Evolutionary conservation across 1,140 invertebrate genomes (phyloP).

Genomic region (Druon quercuslanigerum): DNA sequence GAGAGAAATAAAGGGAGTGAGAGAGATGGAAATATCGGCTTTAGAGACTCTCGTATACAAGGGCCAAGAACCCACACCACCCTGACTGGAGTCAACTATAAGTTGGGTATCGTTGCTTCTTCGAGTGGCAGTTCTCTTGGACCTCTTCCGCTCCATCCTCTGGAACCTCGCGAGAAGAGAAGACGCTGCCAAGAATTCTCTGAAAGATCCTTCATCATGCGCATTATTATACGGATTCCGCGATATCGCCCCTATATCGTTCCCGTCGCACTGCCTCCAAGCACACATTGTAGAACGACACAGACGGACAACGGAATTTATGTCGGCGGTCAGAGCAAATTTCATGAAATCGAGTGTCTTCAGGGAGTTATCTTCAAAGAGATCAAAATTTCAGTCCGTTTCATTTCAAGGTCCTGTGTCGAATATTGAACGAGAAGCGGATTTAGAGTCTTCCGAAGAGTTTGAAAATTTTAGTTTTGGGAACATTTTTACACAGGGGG

Average conservation of each 20-base stretch:
- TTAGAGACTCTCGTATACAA: slow-evolving; percentile 35
- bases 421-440: no score
- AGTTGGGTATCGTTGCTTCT: slow-evolving; percentile 27
- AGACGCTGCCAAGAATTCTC: slow-evolving; percentile 69
- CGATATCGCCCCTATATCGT: slow-evolving; percentile 60
- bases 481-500: no score
- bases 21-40: slow-evolving; percentile 35
- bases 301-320: no score
- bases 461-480: no score
- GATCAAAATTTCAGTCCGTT: no score
- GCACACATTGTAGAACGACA: no score
- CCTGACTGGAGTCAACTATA: slow-evolving; percentile 36
- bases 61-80: slow-evolving; percentile 47
- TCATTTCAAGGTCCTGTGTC: no score
- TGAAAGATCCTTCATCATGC: slow-evolving; percentile 66
- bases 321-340: no score
- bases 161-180: slow-evolving; percentile 40
- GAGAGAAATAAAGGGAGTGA: slow-evolving; percentile 38
- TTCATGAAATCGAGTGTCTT: no score
- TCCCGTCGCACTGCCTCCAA: slow-evolving; percentile 33
- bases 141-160: slow-evolving; percentile 44
- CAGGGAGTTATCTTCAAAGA: no score
- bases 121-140: slow-evolving; percentile 45
- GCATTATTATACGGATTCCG: slow-evolving; percentile 70
- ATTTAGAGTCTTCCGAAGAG: no score